Evolutionary conservation across 2,113 vertebrate species (phyloP).

Genomic region (Ptyas mucosa): DNA sequence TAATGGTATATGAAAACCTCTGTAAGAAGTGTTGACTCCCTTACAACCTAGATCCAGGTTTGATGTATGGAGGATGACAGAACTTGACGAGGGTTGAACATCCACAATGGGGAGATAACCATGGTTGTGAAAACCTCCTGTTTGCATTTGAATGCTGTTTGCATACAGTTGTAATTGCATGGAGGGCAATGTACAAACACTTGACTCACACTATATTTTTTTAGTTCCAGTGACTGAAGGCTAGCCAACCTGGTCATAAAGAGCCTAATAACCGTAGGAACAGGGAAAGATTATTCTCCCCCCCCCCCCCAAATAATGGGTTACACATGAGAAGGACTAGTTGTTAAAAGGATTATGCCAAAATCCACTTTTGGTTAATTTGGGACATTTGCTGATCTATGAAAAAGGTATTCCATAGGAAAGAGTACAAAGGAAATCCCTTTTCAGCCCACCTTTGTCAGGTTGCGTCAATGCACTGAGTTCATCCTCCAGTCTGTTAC

Average conservation of each 20-base stretch:
- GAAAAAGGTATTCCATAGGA: neutral
- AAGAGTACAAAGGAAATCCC: neutral
- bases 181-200: neutral
- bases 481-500: neutral
- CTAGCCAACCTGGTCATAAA: neutral
- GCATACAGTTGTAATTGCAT: neutral
- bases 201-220: neutral
- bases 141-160: neutral
- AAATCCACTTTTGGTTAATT: neutral
- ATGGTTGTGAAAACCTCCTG: neutral
- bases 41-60: neutral
- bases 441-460: neutral
- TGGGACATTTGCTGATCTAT: neutral
- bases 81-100: neutral
- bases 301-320: neutral
- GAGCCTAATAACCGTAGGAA: neutral
- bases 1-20: neutral
- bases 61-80: neutral
- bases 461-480: neutral
- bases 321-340: too few relatives aligned
- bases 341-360: neutral
- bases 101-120: neutral
- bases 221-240: neutral
- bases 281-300: neutral
- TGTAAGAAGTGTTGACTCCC: neutral